Evolutionary conservation across 2,113 vertebrate species (phyloP).

Genomic region (Casuarius casuarius): DNA sequence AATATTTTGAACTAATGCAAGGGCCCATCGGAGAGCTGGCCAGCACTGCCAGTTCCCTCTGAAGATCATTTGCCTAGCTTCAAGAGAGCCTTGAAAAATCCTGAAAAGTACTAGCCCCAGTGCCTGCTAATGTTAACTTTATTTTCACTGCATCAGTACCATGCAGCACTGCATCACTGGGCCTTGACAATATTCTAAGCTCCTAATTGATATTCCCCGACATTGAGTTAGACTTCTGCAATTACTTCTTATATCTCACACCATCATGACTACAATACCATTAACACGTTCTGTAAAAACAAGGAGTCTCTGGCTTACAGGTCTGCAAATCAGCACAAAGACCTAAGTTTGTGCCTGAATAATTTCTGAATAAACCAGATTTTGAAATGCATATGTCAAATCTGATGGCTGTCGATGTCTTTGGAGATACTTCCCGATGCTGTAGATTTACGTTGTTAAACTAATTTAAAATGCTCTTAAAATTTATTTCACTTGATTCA

Average conservation of each 20-base stretch:
- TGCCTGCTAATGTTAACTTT: not conserved
- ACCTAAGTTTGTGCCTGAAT: not conserved
- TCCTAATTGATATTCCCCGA: not conserved
- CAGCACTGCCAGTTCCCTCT: not conserved
- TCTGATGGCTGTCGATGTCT: not conserved
- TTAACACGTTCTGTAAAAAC: not conserved
- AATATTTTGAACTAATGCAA: not conserved
- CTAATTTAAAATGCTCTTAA: not conserved
- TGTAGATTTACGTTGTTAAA: not conserved
- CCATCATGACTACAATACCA: not conserved
- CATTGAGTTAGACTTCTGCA: not conserved
- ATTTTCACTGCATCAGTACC: not conserved
- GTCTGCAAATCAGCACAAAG: not conserved
- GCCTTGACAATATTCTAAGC: not conserved
- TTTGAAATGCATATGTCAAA: not conserved
- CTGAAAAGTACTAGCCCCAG: not conserved
- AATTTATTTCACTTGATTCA: conserved; percentile 47
- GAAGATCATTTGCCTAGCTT: not conserved
- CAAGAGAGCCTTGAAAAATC: not conserved
- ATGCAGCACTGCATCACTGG: not conserved
- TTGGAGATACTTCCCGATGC: not conserved
- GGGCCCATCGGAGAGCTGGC: not conserved
- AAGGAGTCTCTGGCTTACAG: not conserved
- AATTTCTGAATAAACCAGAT: not conserved
- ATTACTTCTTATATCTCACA: not conserved